Evolutionary conservation across 2,888 invertebrate species (phyloP).

Genomic region (Cosmopolites sordidus): DNA sequence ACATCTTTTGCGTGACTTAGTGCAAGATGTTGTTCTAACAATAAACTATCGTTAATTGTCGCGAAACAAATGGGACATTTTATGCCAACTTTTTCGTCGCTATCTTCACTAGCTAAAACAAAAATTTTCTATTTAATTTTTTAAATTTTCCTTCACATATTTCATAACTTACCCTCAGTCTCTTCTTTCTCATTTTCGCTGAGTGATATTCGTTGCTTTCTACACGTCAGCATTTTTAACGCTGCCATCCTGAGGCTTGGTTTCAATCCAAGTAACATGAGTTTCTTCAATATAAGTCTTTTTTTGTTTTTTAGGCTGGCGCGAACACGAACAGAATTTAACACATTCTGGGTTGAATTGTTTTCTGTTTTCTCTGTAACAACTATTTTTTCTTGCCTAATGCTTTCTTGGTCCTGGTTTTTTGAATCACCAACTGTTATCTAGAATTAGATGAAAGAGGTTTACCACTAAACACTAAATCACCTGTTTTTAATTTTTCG

Average conservation of each 20-base stretch:
- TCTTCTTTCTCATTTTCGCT: constrained; percentile 39
- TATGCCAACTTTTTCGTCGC: constrained; percentile 43
- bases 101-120: constrained; percentile 31
- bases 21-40: constrained; percentile 55
- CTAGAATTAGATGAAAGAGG: constrained; percentile 6
- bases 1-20: constrained; percentile 56
- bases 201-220: constrained; percentile 43
- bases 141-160: no score
- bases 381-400: constrained; percentile 36
- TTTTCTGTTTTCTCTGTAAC: constrained; percentile 41
- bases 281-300: constrained; percentile 44
- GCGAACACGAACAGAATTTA: constrained; percentile 42
- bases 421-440: constrained; percentile 20
- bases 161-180: constrained; percentile 30
- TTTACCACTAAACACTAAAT: no score
- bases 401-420: constrained; percentile 18
- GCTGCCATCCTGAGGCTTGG: constrained; percentile 48
- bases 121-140: no score
- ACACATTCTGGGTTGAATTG: constrained; percentile 33
- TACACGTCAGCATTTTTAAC: constrained; percentile 45
- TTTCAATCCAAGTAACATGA: constrained; percentile 46
- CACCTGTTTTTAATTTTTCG: no score
- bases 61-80: constrained; percentile 55
- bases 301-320: constrained; percentile 44
- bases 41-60: constrained; percentile 50